Base-by-base conservation (phyloP, 2,797 vertebrate genomes). In the Euthynnus affinis region DNA sequence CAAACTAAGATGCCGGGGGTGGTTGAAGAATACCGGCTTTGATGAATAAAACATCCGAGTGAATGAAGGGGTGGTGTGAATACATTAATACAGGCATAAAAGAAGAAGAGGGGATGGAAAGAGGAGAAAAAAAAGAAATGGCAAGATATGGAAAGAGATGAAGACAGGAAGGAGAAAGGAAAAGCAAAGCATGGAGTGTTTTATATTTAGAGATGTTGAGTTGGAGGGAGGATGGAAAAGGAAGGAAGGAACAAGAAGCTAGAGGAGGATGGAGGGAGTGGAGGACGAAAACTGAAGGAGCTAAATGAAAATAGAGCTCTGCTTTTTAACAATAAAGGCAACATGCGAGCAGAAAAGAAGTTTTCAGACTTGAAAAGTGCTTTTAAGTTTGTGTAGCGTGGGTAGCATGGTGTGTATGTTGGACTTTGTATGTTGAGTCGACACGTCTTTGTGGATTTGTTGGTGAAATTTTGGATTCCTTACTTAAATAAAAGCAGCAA, bases 41-140 rank as follows among this genome's bases (percentile, higher is more conserved):
- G 95, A 96, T 96, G 95, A 96, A 96, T 96, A 95, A 96, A 95
- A 95, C 93, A 96, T 96, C 78, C 0, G 48, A 58, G 51, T 89
- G 87, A 94, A 93, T 89, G 91, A 93, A 92, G 90, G 88, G 85
- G 75, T 64, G 90, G 88, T 82, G 90, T 93, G 94, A 94, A 95
- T 96, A 92, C 87, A 93, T 95, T 93, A 94, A 88, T 63, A 7
- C 65, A 56, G 56, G 78, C 72, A 22, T 48, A 34, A 62, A 82
- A 48, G 71, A 77, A 73, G 82, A 82, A 49, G 55, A 70, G 66
- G 56, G 22, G 57, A 58, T 40, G 71, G 64, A 59, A 52, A 64
- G 12, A 59, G 62, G 61, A 29, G 61, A 29, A 59, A 34, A 34
- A 79, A 64, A 14, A 67, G n/a, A 66, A 52, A 64, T 32, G 46